These are phyloP conservation scores for Elegia similella DNA, from an alignment of 2,888 invertebrate species.

Conservation along the genomic window DNA sequence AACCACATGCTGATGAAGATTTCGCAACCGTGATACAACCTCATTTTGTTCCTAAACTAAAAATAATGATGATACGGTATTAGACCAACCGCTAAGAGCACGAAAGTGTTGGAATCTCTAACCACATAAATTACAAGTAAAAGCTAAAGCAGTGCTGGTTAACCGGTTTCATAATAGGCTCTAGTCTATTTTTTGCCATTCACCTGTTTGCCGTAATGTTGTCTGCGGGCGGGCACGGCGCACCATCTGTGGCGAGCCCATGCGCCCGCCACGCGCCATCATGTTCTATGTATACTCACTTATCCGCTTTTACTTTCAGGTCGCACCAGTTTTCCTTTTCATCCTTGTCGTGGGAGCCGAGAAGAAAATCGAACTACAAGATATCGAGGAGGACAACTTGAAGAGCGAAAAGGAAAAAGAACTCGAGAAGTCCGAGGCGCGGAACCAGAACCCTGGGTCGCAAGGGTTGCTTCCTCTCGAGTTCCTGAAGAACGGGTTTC, in stretches of 20 bases:
- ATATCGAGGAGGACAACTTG: slow-evolving; percentile 87
- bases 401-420: slow-evolving; percentile 78
- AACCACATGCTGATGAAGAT: slow-evolving; percentile 8
- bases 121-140: slow-evolving; percentile 73
- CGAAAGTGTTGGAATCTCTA: slow-evolving; percentile 52
- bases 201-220: slow-evolving; percentile 59
- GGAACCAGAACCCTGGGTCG: slow-evolving; percentile 35
- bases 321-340: slow-evolving; percentile 55
- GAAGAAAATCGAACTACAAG: slow-evolving; percentile 86
- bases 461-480: slow-evolving; percentile 48
- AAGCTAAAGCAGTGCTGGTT: slow-evolving; percentile 62
- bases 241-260: slow-evolving; percentile 41
- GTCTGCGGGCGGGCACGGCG: slow-evolving; percentile 41
- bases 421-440: slow-evolving; percentile 44
- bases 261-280: slow-evolving; percentile 34
- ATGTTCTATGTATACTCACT: slow-evolving; percentile 36
- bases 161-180: slow-evolving; percentile 70
- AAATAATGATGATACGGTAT: slow-evolving; percentile 16
- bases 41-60: slow-evolving; percentile 1
- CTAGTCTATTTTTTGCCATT: slow-evolving; percentile 71
- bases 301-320: slow-evolving; percentile 71
- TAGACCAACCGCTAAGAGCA: slow-evolving; percentile 46
- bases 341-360: slow-evolving; percentile 66
- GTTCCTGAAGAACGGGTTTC: slow-evolving; percentile 56
- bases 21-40: neutral